phyloP scores from a whole-genome alignment of 2,797 vertebrate species.

The Melanotaenia parkinsoni region DNA sequence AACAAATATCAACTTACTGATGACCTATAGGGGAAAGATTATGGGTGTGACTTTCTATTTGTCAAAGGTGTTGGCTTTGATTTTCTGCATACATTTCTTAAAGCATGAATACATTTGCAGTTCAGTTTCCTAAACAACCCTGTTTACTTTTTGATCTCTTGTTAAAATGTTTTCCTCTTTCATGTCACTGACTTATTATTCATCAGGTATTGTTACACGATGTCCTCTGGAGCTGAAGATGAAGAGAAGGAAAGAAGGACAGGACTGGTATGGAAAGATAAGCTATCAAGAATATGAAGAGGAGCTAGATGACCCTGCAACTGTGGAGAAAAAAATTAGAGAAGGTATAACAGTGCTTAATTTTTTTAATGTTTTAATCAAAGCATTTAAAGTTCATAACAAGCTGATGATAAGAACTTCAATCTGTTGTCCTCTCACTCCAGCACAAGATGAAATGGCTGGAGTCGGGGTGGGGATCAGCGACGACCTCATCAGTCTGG shows the following conservation, averaged over 20 bases:
- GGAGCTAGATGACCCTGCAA: conserved; percentile 47
- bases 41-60: too few relatives aligned
- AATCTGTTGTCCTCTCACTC: conserved; percentile 5
- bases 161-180: background rate
- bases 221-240: conserved; percentile 85
- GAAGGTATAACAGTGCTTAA: conserved; percentile 43
- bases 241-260: conserved; percentile 73
- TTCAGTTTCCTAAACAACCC: background rate
- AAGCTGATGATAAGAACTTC: background rate
- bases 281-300: conserved; percentile 56
- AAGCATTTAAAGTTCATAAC: background rate
- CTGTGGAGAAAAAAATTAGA: conserved; percentile 64
- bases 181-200: background rate
- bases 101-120: background rate
- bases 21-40: too few relatives aligned
- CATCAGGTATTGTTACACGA: conserved; percentile 84
- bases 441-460: conserved; percentile 81
- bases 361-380: background rate
- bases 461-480: conserved; percentile 82
- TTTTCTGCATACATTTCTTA: too few relatives aligned
- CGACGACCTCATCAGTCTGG: conserved; percentile 85
- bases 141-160: background rate
- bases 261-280: conserved; percentile 76
- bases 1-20: too few relatives aligned
- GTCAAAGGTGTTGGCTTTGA: too few relatives aligned